Percentiles rank a stretch among this genome's conserved stretches.
These are phyloP conservation scores for Catocala fraxini DNA, from an alignment of 2,888 invertebrate species.

Conservation along the genomic window DNA sequence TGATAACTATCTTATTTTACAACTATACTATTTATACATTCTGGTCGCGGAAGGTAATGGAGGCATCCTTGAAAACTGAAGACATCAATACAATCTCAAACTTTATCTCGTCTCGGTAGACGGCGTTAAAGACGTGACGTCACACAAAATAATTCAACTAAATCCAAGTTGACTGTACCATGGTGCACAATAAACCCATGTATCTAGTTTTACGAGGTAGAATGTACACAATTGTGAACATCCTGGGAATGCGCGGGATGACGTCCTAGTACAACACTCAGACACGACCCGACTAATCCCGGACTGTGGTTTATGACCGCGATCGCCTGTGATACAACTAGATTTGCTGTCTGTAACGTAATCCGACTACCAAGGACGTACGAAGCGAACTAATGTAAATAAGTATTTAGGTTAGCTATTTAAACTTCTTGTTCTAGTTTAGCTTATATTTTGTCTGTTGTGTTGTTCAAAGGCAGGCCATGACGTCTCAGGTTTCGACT, in stretches of 20 bases:
- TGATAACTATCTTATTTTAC: too few relatives aligned
- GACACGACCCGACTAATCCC: slow-evolving; percentile 57
- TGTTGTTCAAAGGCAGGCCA: too few relatives aligned
- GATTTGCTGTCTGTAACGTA: slow-evolving; percentile 49
- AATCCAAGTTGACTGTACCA: slow-evolving; percentile 17
- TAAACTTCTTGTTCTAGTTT: too few relatives aligned
- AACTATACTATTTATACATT: too few relatives aligned
- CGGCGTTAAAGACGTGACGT: background rate
- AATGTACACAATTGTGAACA: slow-evolving; percentile 66
- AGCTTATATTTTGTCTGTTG: too few relatives aligned
- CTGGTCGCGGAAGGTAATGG: too few relatives aligned
- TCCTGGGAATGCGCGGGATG: slow-evolving; percentile 53
- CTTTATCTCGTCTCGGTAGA: too few relatives aligned
- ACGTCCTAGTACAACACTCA: slow-evolving; percentile 31
- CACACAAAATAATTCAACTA: slow-evolving; percentile 19
- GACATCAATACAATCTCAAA: too few relatives aligned
- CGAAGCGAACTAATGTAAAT: background rate
- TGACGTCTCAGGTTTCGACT: too few relatives aligned
- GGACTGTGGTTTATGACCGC: slow-evolving; percentile 62
- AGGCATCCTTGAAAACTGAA: too few relatives aligned
- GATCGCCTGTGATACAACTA: slow-evolving; percentile 52
- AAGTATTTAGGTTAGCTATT: background rate
- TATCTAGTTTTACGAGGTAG: slow-evolving; percentile 61
- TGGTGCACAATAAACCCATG: slow-evolving; percentile 48
- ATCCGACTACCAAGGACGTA: slow-evolving; percentile 34